Evolutionary conservation across 1,140 invertebrate genomes (phyloP), one percentile per base, ranked within the genome.

Genomic region (Pissodes strobi): DNA sequence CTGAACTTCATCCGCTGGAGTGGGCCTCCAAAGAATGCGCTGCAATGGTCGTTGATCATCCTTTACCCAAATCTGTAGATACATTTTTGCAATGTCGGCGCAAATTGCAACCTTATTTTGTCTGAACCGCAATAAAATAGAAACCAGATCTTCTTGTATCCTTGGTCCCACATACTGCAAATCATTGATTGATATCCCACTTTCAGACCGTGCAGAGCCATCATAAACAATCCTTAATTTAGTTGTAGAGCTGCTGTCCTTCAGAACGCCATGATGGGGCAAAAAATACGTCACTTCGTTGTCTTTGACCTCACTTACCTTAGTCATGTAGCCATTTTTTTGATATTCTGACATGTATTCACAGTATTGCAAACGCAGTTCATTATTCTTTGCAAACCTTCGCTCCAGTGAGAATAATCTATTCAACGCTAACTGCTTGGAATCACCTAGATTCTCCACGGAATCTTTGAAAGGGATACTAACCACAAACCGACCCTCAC

Each of bases 241-340:
- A n/a, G 66, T 68, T 12, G 65, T 68, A 0, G 41, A 58, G 18
- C 66, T 69, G 0, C 71, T 51, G 30, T 72, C 69, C 10, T 70
- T 69, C 1, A 79, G 19, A 0, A 82, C 76, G 1, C 65, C 67
- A 43, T 80, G 79, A 70, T 82, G 81, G 2, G 80, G 78, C 4
- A 82, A 52, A 68, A 79, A 82, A 55, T 66, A 72, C 17, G 38
- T 51, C 4, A 9, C 18, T 38, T 61, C 30, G 10, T n/a, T 19
- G n/a, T n/a, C n/a, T n/a, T n/a, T n/a, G n/a, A n/a, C n/a, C 12
- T 37, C 18, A 12, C 13, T 30, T 2, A 52, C 30, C 41, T 57
- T 41, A n/a, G 18, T 34, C 74, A 76, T 76, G 45, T 78, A 68
- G 5, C 67, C 64, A 45, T 69, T 64, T 12, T 58, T 17, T 23